These are phyloP conservation scores for Autographa pulchrina DNA, from an alignment of 2,888 invertebrate species.

Conservation along the genomic window DNA sequence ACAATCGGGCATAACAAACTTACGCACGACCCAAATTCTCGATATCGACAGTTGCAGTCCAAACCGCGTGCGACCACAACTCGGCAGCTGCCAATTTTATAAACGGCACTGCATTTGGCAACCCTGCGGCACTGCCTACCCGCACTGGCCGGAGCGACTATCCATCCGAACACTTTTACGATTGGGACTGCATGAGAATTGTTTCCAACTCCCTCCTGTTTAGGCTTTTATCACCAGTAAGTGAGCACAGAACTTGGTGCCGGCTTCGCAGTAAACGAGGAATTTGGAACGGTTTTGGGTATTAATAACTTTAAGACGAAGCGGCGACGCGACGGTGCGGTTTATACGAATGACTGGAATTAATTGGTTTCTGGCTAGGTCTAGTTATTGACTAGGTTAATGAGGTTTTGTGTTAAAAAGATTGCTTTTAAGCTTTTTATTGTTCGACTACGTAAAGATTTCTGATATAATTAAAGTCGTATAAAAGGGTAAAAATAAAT, in stretches of 20 bases:
- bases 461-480: too few relatives aligned
- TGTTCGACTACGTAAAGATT: too few relatives aligned
- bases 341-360: neutral
- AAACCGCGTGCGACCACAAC: constrained; percentile 51
- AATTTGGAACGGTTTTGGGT: constrained; percentile 11
- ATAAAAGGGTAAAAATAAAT: too few relatives aligned
- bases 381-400: constrained; percentile 9
- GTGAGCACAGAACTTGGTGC: constrained; percentile 24
- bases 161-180: constrained; percentile 49
- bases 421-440: constrained; percentile 16
- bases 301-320: neutral
- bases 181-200: constrained; percentile 42
- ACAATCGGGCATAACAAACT: constrained; percentile 9
- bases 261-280: constrained; percentile 14
- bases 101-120: constrained; percentile 57
- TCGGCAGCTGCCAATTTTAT: constrained; percentile 56
- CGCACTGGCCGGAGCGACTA: constrained; percentile 17
- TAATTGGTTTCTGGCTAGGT: neutral
- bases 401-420: constrained; percentile 17
- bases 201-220: constrained; percentile 35
- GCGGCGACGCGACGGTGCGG: neutral
- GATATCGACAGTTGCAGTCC: constrained; percentile 37
- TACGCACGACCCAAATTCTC: constrained; percentile 28
- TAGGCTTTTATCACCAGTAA: constrained; percentile 42
- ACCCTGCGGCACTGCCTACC: constrained; percentile 25